Base-by-base conservation (phyloP, 2,888 invertebrate genomes). In the Drosophila meridionalis region DNA sequence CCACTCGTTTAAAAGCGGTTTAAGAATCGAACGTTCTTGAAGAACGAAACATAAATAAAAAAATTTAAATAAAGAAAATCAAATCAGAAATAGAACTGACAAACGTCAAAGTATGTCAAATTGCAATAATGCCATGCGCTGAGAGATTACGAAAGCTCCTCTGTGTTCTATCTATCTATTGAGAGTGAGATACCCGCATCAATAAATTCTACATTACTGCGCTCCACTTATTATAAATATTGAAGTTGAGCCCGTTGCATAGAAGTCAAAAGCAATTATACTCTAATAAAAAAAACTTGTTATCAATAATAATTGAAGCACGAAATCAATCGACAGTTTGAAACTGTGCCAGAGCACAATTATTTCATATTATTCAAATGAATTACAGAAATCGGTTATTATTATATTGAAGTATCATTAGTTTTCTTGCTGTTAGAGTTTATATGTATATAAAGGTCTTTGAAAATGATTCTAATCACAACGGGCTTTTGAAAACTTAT, bases 151-250 rank as follows among this genome's bases (percentile, higher is more conserved):
- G 40, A 26, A 38, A 67, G 45, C 53, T 67, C 12, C 40, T 40
- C 28, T 28, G 55, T 12, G 40, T 47, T 53, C 66, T 4, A 28
- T 43, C 32, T 20, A 20, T 43, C 32, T 30, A 20, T 43, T 43
- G 11, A 40, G 26, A 14, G 12, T 26, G 34, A 14, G 14, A 45
- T 26, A 55, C 40, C 40, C 55, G 52, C 52, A 52, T 68, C 56
- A 69, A 50, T 69, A 48, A 43, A 50, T 50, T 28, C 28, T 20
- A 34, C 12, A 61, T 38, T 38, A 47, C 48, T 36, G 69, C 36
- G 69, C 50, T 42, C 69, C 12, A 57, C 30, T 68, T 67, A 68
- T 40, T 26, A 55, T 67, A 34, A 32, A 53, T 42, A 40, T 38
- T 38, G 48, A 12, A 60, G 36, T 60, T 26, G 20, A 50, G 30